Evolutionary conservation across 2,797 vertebrate species (phyloP).

Genomic region (Pyrocephalus nanus): DNA sequence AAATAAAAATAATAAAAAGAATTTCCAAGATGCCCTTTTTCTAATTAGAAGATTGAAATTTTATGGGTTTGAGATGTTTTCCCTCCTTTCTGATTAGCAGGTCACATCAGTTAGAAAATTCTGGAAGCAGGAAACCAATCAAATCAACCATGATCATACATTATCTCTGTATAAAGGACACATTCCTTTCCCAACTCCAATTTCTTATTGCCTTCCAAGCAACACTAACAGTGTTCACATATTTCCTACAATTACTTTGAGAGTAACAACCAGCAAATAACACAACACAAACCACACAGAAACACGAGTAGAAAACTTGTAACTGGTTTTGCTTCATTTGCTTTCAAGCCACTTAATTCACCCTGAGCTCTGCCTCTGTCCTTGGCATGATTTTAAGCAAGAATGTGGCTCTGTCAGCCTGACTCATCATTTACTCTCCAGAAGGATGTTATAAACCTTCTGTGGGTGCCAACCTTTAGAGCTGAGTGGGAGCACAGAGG

Average conservation of each 20-base stretch:
- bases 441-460: background rate
- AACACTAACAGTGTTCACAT: background rate
- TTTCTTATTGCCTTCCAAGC: background rate
- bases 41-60: background rate
- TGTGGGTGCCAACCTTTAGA: background rate
- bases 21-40: background rate
- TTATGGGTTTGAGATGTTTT: background rate
- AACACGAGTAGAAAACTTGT: background rate
- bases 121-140: background rate
- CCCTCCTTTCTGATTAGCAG: background rate
- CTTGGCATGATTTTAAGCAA: background rate
- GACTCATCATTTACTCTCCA: background rate
- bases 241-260: background rate
- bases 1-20: background rate
- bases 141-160: background rate
- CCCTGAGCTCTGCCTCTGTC: background rate
- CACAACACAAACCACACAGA: background rate
- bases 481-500: background rate
- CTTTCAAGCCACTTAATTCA: background rate
- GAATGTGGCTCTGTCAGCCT: background rate
- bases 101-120: background rate
- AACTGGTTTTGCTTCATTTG: background rate
- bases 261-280: background rate
- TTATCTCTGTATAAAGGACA: background rate
- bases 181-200: background rate